Evolutionary conservation across 2,888 invertebrate genomes (phyloP).

Genomic region (Mimumesa dahlbomi): DNA sequence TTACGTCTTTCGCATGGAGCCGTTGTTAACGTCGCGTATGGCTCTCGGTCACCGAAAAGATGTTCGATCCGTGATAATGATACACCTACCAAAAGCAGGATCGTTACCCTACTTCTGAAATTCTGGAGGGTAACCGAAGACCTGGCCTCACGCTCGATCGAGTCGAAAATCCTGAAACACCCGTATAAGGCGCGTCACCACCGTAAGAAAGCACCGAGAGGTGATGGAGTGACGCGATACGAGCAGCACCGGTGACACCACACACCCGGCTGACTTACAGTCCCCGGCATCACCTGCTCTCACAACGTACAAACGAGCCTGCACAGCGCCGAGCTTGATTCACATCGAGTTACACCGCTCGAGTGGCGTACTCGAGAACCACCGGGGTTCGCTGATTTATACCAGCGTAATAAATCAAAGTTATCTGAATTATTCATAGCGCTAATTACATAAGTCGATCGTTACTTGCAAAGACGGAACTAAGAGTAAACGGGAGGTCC

Average conservation of each 20-base stretch:
- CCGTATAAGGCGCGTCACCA: constrained; percentile 53
- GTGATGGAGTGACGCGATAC: constrained; percentile 67
- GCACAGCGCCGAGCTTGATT: constrained; percentile 47
- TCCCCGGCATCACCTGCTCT: constrained; percentile 61
- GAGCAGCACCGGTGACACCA: constrained; percentile 58
- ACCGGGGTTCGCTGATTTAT: neutral
- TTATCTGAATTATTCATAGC: too few species aligned
- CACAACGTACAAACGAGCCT: constrained; percentile 58
- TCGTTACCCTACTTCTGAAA: constrained; percentile 44
- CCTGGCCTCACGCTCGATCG: constrained; percentile 48
- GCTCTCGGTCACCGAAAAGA: too few species aligned
- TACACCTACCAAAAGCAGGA: constrained; percentile 15
- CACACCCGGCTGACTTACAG: constrained; percentile 66
- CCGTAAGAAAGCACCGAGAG: constrained; percentile 52
- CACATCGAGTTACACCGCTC: constrained; percentile 2
- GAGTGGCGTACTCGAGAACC: neutral
- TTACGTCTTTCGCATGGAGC: too few species aligned
- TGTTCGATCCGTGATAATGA: constrained; percentile 24
- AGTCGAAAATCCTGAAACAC: constrained; percentile 58
- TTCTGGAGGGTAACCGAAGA: constrained; percentile 53
- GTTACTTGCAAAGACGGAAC: too few species aligned
- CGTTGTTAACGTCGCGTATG: too few species aligned
- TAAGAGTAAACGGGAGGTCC: too few species aligned
- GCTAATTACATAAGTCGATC: too few species aligned
- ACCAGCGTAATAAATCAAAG: too few species aligned